Evolutionary conservation across 2,797 vertebrate genomes (phyloP).

Genomic region (Falco berigora): DNA sequence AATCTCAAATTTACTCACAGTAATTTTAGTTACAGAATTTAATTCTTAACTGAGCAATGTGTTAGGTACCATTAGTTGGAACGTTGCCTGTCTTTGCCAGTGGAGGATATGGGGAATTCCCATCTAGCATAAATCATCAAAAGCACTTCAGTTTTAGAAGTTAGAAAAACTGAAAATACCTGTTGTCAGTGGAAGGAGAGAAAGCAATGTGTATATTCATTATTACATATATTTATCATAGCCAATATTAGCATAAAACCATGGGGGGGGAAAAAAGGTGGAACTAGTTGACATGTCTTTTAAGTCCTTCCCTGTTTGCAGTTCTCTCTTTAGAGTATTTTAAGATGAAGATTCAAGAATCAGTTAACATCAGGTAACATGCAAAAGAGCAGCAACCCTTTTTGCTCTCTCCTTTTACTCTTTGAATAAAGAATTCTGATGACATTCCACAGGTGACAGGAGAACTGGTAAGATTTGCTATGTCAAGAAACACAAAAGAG

Average conservation of each 20-base stretch:
- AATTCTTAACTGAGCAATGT: neutral
- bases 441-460: neutral
- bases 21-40: neutral
- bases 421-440: neutral
- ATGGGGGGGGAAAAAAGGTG: too few species aligned
- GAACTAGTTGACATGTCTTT: neutral
- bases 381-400: neutral
- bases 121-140: neutral
- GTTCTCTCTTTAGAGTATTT: neutral
- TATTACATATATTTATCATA: neutral
- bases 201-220: neutral
- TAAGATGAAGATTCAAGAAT: neutral
- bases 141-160: neutral
- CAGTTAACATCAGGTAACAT: neutral
- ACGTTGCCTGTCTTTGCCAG: neutral
- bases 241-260: neutral
- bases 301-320: neutral
- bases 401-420: neutral
- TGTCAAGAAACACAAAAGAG: neutral
- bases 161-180: neutral
- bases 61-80: neutral
- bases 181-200: neutral
- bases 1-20: neutral
- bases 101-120: neutral
- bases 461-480: neutral